These are phyloP conservation scores for Lytechinus pictus DNA, from an alignment of 35 echinoderm and acorn worm species.

Conservation along the genomic window DNA sequence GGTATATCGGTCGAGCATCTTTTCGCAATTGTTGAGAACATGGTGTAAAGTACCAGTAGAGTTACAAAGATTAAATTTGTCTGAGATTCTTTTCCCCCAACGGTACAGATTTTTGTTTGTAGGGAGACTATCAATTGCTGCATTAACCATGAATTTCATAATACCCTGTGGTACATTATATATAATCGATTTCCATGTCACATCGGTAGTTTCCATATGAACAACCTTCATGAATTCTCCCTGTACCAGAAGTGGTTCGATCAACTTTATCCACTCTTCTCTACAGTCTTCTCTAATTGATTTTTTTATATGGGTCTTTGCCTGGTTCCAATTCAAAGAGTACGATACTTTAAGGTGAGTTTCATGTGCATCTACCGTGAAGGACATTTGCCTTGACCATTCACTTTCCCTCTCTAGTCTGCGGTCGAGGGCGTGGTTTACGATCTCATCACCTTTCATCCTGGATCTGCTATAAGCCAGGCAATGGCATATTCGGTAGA, in stretches of 20 bases:
- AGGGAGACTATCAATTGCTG: neutral
- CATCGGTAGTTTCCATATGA: constrained; percentile 33
- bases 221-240: constrained; percentile 60
- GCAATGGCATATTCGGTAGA: constrained; percentile 53
- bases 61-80: neutral
- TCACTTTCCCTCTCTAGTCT: constrained; percentile 49
- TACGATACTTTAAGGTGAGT: neutral
- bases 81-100: neutral
- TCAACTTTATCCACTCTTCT: neutral
- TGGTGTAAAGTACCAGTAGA: neutral
- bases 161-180: neutral
- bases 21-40: neutral
- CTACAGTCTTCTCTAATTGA: constrained; percentile 1
- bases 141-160: neutral
- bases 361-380: constrained; percentile 5
- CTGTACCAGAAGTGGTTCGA: constrained; percentile 36
- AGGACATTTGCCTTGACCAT: neutral
- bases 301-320: constrained; percentile 45
- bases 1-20: neutral
- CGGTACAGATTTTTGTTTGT: neutral
- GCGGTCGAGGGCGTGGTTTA: constrained; percentile 49
- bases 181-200: constrained; percentile 62
- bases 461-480: constrained; percentile 52
- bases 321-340: neutral
- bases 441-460: constrained; percentile 33